Evolutionary conservation across 2,113 vertebrate species (phyloP), one percentile per base, ranked within the genome.

Genomic region (Sinocyclocheilus rhinocerous): DNA sequence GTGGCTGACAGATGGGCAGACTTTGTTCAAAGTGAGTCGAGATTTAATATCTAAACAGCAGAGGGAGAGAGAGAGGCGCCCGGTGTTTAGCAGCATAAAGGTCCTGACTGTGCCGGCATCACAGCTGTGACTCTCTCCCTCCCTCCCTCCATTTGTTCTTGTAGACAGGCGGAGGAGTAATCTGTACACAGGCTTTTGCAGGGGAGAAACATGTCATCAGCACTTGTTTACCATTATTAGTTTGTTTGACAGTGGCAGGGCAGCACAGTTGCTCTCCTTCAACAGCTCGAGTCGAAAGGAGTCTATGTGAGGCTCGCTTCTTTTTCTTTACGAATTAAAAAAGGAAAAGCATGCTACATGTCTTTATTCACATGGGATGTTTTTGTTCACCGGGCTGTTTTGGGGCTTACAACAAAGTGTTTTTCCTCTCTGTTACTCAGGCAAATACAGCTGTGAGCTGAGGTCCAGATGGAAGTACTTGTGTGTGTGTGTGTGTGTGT

Each of bases 31-130:
- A 91, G 92, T 87, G 83, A n/a, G 87, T 65, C 81, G 89, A 91
- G 91, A 87, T 91, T 91, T 84, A 92, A 90, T 90, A 45, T 91
- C 89, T 93, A 91, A 95, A 90, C 91, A 92, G 94, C 90, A 89
- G 88, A 88, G 87, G 92, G 84, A 76, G 83, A 83, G n/a, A 87
- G 84, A 89, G 81, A 90, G 81, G 45, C 70, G 12, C 89, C 90
- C 91, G 80, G 90, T 76, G 78, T 84, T 87, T 65, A 91, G 82
- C 86, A 80, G 85, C 77, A 90, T 86, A 91, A 90, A 90, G 89
- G 89, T 84, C 86, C 91, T 91, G 93, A 92, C 85, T 88, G 86
- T 83, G 67, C 81, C 57, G 63, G 81, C 82, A 91, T 92, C 92
- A 87, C 94, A 93, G 92, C 94, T 94, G 94, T 86, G 92, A 78